Base-by-base conservation (phyloP, 1,140 invertebrate genomes). In the Trichogramma pretiosum region DNA sequence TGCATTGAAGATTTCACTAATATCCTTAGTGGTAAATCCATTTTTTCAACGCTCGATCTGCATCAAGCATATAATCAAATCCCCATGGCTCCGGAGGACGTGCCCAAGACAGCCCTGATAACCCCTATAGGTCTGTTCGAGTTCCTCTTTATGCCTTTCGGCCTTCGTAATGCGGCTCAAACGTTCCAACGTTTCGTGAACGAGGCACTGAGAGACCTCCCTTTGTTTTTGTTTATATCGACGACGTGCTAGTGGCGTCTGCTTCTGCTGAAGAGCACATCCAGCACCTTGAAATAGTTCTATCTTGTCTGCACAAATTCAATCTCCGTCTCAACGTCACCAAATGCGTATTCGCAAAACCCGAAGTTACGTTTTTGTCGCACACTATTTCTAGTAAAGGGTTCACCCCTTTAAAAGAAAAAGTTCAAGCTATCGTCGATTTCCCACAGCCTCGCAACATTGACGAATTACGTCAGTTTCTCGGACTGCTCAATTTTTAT, bases 31-130 rank as follows among this genome's bases (percentile, higher is more conserved):
- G n/a, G n/a, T n/a, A n/a, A n/a, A n/a, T n/a, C n/a, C n/a, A n/a
- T n/a, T n/a, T n/a, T n/a, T n/a, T 59, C 64, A 1, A 56, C 52
- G 3, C 42, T 77, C 1, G 74, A 77, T 58, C 37, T 74, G 1
- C 46, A 49, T 0, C 55, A 56, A 16, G 74, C 73, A 0, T 80
- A 72, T 50, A 66, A 70, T 55, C 75, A n/a, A n/a, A n/a, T n/a
- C 17, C 67, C 61, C 0, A 54, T 71, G n/a, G n/a, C 38, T 5
- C 30, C 38, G 3, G 51, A 54, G 0, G 63, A 73, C 39, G 55
- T 67, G 11, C 30, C 22, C 7, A 70, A 68, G 32, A 68, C 65
- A 1, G 63, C 64, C 41, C 59, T 65, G 11, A 51, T 14, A 2
- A 48, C 49, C 4, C 49, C 43, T 28, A 50, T 50, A 10, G 37